Base-by-base conservation (phyloP, 2,113 vertebrate species). In the Chelonoidis abingdonii region DNA sequence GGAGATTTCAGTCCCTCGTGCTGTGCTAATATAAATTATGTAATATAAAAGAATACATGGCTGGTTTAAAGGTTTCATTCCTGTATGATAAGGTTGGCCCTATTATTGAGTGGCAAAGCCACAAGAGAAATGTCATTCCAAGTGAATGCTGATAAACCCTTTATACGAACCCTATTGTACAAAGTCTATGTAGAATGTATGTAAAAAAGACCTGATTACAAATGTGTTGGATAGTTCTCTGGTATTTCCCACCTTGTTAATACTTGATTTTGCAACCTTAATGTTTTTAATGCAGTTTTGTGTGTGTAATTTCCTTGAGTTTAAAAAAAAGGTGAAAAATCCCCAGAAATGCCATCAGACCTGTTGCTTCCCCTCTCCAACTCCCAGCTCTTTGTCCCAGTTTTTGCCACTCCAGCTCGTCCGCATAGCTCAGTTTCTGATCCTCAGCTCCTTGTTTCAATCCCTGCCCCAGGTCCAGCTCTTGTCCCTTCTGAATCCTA, bases 281-380 rank as follows among this genome's bases (percentile, higher is more conserved):
- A 5, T 41, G 10, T 57, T 7, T 92, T 82, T 81, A 7, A 19
- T 31, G 29, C 62, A 19, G 6, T 17, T 76, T 2, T 21, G 72
- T 85, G 35, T 35, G 44, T 3, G 10, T 14, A 80, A 31, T 76
- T 59, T 13, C 10, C 12, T 47, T 44, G 88, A 2, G 4, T 53
- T n/a, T 24, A 81, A 35, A n/a, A 52, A 19, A 29, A 44, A 44
- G 3, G 6, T 17, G 29, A 35, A 19, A 69, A n/a, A 16, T 50
- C 7, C 2, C 8, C 35, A 82, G 11, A 80, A 76, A 29, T 83
- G 7, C 3, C 0, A 0, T 72, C 2, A 2, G 83, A 82, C 31
- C 19, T 65, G 5, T 78, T 83, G 80, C 10, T 83, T 19, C 22
- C 17, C 2, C 9, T 72, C 21, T 17, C 17, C 16, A 38, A 38